Conservation (phyloP, 2,888 invertebrate species). For the Stenodera caucasica region DNA sequence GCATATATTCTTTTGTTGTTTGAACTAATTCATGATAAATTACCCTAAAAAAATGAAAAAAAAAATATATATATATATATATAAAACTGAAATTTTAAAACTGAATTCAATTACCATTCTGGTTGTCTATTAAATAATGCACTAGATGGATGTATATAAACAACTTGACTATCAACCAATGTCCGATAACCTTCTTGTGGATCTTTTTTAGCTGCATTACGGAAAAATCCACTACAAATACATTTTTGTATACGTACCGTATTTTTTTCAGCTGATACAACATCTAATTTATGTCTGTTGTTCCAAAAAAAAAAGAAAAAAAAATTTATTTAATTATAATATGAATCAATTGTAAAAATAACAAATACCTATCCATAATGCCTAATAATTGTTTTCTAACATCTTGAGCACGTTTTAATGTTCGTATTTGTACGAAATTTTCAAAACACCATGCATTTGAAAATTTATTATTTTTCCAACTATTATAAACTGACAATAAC, state of each 20-base stretch:
- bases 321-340: no score
- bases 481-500: slow-evolving; percentile 96
- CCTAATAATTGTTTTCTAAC: slow-evolving; percentile 96
- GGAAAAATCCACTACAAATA: slow-evolving; percentile 97
- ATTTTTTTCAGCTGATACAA: slow-evolving; percentile 95
- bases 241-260: slow-evolving; percentile 96
- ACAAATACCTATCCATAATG: slow-evolving; percentile 85
- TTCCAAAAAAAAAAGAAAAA: no score
- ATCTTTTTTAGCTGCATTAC: slow-evolving; percentile 99
- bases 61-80: slow-evolving; percentile 1
- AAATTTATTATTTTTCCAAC: slow-evolving; percentile 99
- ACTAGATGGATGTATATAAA: slow-evolving; percentile 98
- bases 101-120: slow-evolving; percentile 88
- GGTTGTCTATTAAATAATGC: slow-evolving; percentile 98
- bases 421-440: slow-evolving; percentile 97
- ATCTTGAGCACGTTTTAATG: slow-evolving; percentile 95
- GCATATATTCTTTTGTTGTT: slow-evolving; percentile 99
- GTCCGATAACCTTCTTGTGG: slow-evolving; percentile 98
- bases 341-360: background rate
- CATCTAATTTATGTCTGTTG: slow-evolving; percentile 86
- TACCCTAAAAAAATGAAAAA: slow-evolving; percentile 66
- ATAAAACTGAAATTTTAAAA: background rate
- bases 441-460: slow-evolving; percentile 99
- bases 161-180: slow-evolving; percentile 95
- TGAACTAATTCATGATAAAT: slow-evolving; percentile 98